Conservation (phyloP, 2,797 vertebrate species). For the Garrulus glandarius region DNA sequence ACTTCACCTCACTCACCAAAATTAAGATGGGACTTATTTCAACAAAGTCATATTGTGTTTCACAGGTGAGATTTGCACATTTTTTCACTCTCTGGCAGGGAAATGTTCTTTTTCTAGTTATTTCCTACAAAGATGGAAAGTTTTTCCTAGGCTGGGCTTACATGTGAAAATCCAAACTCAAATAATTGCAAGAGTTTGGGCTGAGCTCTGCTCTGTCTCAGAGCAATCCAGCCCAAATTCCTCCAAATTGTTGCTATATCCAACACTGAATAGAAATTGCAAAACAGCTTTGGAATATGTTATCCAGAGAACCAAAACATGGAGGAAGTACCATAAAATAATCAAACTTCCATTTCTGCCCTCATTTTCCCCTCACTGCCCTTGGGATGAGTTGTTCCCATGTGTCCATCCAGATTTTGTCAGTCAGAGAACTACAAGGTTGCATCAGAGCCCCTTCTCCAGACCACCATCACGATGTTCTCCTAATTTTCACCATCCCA, state of each 20-base stretch:
- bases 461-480: background rate
- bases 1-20: background rate
- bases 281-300: background rate
- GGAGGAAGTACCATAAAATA: background rate
- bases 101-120: background rate
- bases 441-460: background rate
- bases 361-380: background rate
- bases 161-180: background rate
- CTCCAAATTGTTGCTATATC: background rate
- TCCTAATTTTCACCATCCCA: background rate
- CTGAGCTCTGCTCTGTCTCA: background rate
- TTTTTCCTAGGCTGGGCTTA: background rate
- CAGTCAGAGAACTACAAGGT: rapidly evolving
- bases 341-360: background rate
- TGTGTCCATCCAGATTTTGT: rapidly evolving
- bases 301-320: background rate
- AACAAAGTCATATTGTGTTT: background rate
- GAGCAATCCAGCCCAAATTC: background rate
- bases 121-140: background rate
- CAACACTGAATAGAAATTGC: background rate
- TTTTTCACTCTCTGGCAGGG: background rate
- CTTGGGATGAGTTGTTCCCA: background rate
- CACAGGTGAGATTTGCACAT: background rate
- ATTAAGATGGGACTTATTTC: background rate
- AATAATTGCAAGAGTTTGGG: background rate